These are phyloP conservation scores for Magallana angulata DNA, from an alignment of 1,140 invertebrate species.

Conservation along the genomic window DNA sequence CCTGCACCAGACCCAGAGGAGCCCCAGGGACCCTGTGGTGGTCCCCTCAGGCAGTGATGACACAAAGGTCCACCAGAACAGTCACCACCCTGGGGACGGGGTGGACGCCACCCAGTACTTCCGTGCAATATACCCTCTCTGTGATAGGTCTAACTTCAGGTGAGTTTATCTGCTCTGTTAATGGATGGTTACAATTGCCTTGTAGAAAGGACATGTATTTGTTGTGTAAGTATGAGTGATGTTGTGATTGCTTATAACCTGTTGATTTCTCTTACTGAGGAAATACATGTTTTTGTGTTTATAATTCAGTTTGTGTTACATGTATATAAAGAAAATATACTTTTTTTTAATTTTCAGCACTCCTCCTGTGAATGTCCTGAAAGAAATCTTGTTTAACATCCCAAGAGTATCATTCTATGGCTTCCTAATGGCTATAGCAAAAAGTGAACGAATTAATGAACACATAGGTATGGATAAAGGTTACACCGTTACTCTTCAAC, in stretches of 20 bases:
- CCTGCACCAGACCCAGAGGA: conserved; percentile 69
- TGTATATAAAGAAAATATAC: not conserved
- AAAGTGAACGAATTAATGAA: conserved; percentile 75
- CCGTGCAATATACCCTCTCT: conserved; percentile 71
- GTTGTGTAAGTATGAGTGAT: too few relatives aligned
- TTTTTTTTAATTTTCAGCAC: conserved; percentile 65
- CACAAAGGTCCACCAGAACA: conserved; percentile 65
- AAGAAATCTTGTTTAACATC: conserved; percentile 74
- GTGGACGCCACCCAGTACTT: conserved; percentile 77
- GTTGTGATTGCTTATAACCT: too few relatives aligned
- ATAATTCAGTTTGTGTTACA: too few relatives aligned
- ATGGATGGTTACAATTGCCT: too few relatives aligned
- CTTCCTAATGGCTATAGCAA: conserved; percentile 77
- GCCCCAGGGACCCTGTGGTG: conserved; percentile 75
- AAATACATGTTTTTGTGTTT: too few relatives aligned
- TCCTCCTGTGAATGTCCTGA: conserved; percentile 69
- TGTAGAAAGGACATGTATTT: too few relatives aligned
- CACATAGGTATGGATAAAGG: conserved; percentile 70
- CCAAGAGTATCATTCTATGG: conserved; percentile 77
- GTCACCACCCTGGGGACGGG: conserved; percentile 70
- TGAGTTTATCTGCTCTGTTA: conserved; percentile 36
- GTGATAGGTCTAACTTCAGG: conserved; percentile 73
- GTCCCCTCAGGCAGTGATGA: conserved; percentile 72
- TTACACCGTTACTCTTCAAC: too few relatives aligned
- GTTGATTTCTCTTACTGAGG: too few relatives aligned